Conservation (phyloP, 2,888 invertebrate genomes). For the Caenorhabditis sp. region DNA sequence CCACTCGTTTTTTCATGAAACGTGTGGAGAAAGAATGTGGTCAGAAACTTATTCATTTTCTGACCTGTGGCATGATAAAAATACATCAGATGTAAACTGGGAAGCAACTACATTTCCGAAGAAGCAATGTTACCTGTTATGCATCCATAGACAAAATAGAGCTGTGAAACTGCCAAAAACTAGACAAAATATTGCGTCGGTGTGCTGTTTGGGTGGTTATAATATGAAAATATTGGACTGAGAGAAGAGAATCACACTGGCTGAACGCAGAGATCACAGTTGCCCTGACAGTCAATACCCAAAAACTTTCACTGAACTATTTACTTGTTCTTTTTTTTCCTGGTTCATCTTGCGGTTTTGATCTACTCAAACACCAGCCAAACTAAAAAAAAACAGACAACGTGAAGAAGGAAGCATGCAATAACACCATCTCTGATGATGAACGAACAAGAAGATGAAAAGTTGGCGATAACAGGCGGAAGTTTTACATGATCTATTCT, state of each 20-base stretch:
- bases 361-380: neutral
- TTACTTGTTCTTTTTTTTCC: neutral
- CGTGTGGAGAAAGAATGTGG: too few species aligned
- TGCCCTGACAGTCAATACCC: neutral
- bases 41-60: too few species aligned
- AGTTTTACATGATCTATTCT: conserved; percentile 6
- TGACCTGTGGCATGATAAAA: too few species aligned
- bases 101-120: too few species aligned
- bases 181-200: neutral
- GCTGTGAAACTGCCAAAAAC: too few species aligned
- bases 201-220: neutral
- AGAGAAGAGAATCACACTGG: neutral
- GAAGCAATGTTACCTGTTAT: too few species aligned
- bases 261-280: neutral
- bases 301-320: neutral
- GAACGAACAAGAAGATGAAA: conserved; percentile 8
- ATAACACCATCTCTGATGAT: conserved; percentile 13
- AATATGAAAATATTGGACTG: neutral
- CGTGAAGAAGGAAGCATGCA: neutral
- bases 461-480: conserved; percentile 7
- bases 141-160: too few species aligned
- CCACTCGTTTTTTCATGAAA: too few species aligned
- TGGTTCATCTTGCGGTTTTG: neutral
- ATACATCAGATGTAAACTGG: too few species aligned
- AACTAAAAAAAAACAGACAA: neutral